Evolutionary conservation across 2,888 invertebrate genomes (phyloP), one percentile per base, ranked within the genome.

Genomic region (Theretra japonica): DNA sequence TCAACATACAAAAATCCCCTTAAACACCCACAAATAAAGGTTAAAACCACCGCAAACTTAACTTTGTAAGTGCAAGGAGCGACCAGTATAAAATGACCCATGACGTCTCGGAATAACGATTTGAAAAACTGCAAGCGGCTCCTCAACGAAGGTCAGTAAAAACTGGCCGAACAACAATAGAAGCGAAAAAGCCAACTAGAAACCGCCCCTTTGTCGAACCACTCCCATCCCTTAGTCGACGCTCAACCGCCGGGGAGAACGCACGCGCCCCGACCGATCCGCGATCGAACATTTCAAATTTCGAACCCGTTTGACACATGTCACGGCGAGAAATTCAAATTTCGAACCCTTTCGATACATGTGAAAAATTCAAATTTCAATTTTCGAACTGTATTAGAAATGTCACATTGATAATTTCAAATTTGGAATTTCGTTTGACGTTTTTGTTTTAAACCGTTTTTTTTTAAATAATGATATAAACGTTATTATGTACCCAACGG

Each of bases 401-500:
- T 41, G 15, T 2, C 41, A 41, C 41, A 11, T 41, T 41, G 15
- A 41, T 41, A 11, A 41, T 41, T 41, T 41, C 41, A 41, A 41
- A 41, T 41, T 41, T 41, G 41, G 41, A 41, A 41, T 15, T 15
- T 41, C 41, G 11, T 41, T 41, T 41, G 41, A 41, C 41, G 41
- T 15, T 41, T 41, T 33, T 48, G 15, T 60, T 60, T 48, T 15
- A 70, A 30, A 17, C 8, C 11, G 25, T 2, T 53, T 33, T 33
- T 15, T 28, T 6, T 30, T 15, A 41, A 70, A 70, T 53, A 53
- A 70, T 70, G 70, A 65, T 17, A 53, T 65, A 71, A 19, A 8
- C 25, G 1, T 69, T 90, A 93, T 89, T 85, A 94, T 94, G 94
- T 92, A 92, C 90, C 94, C 94, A 68, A 90, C 89, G 78, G 93